These are phyloP conservation scores for Embidobia sp. DNA, from an alignment of 2,888 invertebrate genomes.

Conservation along the genomic window DNA sequence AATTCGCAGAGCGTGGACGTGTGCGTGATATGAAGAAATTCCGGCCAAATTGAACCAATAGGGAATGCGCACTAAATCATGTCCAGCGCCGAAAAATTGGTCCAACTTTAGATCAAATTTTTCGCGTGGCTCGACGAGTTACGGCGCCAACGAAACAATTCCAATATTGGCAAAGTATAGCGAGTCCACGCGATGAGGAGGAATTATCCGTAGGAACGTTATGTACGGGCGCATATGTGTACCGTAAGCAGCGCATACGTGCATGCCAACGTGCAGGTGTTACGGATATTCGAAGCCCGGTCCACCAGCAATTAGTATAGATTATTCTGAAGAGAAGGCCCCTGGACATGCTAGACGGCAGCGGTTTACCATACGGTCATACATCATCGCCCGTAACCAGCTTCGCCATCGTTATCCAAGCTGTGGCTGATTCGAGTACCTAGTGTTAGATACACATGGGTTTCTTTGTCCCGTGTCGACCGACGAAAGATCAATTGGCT, in stretches of 20 bases:
- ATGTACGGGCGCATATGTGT: slow-evolving; percentile 18
- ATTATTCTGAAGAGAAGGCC: slow-evolving; percentile 65
- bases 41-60: slow-evolving; percentile 2
- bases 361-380: slow-evolving; percentile 77
- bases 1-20: not conserved
- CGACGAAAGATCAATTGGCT: slow-evolving; percentile 52
- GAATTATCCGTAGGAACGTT: slow-evolving; percentile 35
- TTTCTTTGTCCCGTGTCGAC: slow-evolving; percentile 52
- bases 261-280: slow-evolving; percentile 55
- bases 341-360: slow-evolving; percentile 67
- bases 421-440: slow-evolving; percentile 61
- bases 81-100: slow-evolving; percentile 24
- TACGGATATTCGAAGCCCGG: slow-evolving; percentile 61
- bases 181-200: slow-evolving; percentile 19
- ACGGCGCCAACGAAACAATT: slow-evolving; percentile 40
- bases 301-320: slow-evolving; percentile 70
- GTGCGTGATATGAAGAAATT: slow-evolving; percentile 22
- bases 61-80: slow-evolving; percentile 22
- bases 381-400: slow-evolving; percentile 73
- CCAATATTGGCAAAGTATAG: slow-evolving; percentile 33
- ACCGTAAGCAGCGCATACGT: slow-evolving; percentile 30
- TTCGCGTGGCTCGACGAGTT: slow-evolving; percentile 22
- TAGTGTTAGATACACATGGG: slow-evolving; percentile 53
- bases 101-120: slow-evolving; percentile 43
- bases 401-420: slow-evolving; percentile 57